These are phyloP conservation scores for Beaufortia kweichowensis DNA, from an alignment of 2,113 vertebrate species.

Conservation along the genomic window DNA sequence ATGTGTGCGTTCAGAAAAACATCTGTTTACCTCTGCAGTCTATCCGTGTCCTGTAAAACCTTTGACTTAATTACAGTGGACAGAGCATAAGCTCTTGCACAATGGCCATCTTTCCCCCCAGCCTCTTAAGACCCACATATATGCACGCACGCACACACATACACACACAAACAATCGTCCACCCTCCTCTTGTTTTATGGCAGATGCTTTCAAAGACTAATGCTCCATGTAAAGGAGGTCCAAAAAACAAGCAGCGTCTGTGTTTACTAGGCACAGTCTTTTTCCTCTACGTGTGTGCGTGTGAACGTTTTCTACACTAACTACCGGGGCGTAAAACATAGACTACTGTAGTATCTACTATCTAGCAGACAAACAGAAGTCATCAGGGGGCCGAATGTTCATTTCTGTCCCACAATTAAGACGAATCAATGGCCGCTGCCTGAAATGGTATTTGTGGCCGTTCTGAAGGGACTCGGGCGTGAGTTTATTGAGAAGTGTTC, in stretches of 20 bases:
- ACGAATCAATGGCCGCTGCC: constrained; percentile 84
- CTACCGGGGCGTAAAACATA: constrained; percentile 41
- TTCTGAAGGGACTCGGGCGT: constrained; percentile 82
- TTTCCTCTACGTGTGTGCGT: constrained; percentile 13
- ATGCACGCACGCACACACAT: constrained; percentile 28
- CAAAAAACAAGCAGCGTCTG: constrained; percentile 55
- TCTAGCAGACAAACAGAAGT: constrained; percentile 84
- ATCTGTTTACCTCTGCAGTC: constrained; percentile 70
- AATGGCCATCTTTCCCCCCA: constrained; percentile 40
- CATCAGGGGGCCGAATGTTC: constrained; percentile 86
- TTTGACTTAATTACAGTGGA: constrained; percentile 73
- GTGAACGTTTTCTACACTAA: constrained; percentile 33
- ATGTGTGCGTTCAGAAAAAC: constrained; percentile 58
- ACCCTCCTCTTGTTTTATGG: constrained; percentile 53
- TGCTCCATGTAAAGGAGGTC: constrained; percentile 50
- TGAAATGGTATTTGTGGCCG: constrained; percentile 85
- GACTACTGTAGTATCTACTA: constrained; percentile 63
- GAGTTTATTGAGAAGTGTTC: constrained; percentile 92
- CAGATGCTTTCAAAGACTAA: constrained; percentile 54
- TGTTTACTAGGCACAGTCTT: constrained; percentile 29
- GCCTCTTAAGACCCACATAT: constrained; percentile 29
- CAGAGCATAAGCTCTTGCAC: constrained; percentile 54
- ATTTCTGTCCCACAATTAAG: constrained; percentile 91
- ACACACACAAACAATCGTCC: constrained; percentile 30
- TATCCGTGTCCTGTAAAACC: constrained; percentile 55